These are phyloP conservation scores for Dufourea novaeangliae DNA, from an alignment of 1,140 invertebrate species.

Conservation along the genomic window DNA sequence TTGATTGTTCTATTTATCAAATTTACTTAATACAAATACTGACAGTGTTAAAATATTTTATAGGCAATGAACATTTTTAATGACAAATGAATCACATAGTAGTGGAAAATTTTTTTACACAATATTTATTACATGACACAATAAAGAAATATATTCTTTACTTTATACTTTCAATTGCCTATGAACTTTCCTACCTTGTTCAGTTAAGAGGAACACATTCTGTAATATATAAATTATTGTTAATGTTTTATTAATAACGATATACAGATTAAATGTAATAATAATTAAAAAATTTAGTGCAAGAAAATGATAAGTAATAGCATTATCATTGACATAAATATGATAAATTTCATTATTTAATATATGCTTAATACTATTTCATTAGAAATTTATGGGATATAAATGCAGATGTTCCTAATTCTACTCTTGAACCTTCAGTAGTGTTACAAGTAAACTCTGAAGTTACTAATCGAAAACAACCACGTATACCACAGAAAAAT, in stretches of 20 bases:
- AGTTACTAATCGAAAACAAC: conserved; percentile 13
- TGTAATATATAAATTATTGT: background rate
- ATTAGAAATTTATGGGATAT: conserved; percentile 42
- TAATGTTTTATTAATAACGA: background rate
- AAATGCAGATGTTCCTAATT: background rate
- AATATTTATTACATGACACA: too few relatives aligned
- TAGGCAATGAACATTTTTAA: too few relatives aligned
- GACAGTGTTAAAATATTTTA: too few relatives aligned
- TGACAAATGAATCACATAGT: too few relatives aligned
- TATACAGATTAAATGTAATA: background rate
- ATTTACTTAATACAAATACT: too few relatives aligned
- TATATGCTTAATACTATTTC: conserved; percentile 17
- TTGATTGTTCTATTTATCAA: too few relatives aligned
- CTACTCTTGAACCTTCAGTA: conserved; percentile 2
- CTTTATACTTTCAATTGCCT: too few relatives aligned
- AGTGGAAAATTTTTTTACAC: too few relatives aligned
- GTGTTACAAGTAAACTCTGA: conserved; percentile 19
- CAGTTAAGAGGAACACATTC: too few relatives aligned
- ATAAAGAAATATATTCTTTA: too few relatives aligned
- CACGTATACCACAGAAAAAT: conserved; percentile 57
- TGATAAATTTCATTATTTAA: background rate
- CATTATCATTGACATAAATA: background rate
- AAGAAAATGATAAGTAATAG: conserved; percentile 6
- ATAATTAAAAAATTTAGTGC: background rate
- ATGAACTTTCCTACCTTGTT: too few relatives aligned